Evolutionary conservation across 23 tunicate species (phyloP), one percentile per base, ranked within the genome.

Genomic region (Clavelina lepadiformis): DNA sequence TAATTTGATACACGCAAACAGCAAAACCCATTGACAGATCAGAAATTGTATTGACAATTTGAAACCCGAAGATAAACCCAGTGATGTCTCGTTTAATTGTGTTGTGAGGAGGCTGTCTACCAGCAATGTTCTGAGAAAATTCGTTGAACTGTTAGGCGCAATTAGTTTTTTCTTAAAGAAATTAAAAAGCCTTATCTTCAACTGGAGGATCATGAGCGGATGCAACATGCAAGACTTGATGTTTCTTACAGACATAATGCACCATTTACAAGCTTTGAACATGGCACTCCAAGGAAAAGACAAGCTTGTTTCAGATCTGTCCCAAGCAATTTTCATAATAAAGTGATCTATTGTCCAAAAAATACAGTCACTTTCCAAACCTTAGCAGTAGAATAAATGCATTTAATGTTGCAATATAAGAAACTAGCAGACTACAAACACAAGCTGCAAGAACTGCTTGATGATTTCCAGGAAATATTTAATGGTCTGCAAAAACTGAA

Each of bases 381-480:
- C 72, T 66, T 3, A 66, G 30, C 25, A 66, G 35, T 26, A 62
- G 25, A 35, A 8, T 53, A 8, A 53, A 53, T 53, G 59, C 22
- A 53, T 53, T 53, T 53, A 41, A 66, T 28, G 33, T 66, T 4
- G 33, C 45, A 44, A 66, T 66, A 66, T 8, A 44, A 25, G 56
- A 44, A 62, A 62, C 29, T 69, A 45, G 65, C 53, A 69, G 63
- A 69, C 30, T 69, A 69, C 75, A 69, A 68, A 68, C 19, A 49
- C 76, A 71, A 72, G 58, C 77, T 57, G 46, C 77, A 72, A 72
- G 53, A 58, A 38, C 77, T 72, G 67, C 47, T 57, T 72, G 31
- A 25, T 25, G 35, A 72, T 11, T 71, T 72, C 47, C 67, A 72
- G 31, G 46, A 51, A 34, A 44, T 67, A 54, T 72, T 72, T 72